Percentiles rank a stretch among this genome's conserved stretches.
phyloP scores from a whole-genome alignment of 1,140 invertebrate species.

The Propsilocerus akamusi region DNA sequence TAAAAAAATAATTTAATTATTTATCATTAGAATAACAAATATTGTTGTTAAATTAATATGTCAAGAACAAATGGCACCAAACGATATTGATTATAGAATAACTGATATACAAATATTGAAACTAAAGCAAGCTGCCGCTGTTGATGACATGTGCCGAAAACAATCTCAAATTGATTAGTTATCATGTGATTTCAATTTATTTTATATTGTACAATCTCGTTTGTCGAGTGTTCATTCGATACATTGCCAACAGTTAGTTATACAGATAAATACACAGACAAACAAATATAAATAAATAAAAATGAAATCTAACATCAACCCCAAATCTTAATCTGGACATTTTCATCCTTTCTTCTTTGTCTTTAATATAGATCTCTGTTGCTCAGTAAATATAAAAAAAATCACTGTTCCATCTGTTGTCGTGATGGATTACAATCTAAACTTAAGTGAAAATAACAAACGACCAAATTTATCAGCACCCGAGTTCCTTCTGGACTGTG shows the following conservation, averaged over 20 bases:
- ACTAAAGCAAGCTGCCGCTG: not conserved
- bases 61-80: not conserved
- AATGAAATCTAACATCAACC: not conserved
- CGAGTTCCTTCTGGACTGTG: slow-evolving; percentile 20
- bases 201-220: not conserved
- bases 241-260: not conserved
- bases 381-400: not conserved
- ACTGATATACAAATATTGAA: not conserved
- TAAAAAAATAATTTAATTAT: no score
- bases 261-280: no score
- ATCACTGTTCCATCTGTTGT: not conserved
- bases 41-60: not conserved
- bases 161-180: not conserved
- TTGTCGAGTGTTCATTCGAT: not conserved
- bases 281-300: not conserved
- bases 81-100: not conserved
- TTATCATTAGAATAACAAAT: not conserved
- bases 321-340: no score
- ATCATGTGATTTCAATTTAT: not conserved
- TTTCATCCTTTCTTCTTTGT: not conserved
- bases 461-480: not conserved
- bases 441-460: not conserved
- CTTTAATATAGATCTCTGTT: not conserved
- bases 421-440: not conserved
- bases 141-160: not conserved